Evolutionary conservation across 2,113 vertebrate species (phyloP).

Genomic region (Hydrolagus affinis): DNA sequence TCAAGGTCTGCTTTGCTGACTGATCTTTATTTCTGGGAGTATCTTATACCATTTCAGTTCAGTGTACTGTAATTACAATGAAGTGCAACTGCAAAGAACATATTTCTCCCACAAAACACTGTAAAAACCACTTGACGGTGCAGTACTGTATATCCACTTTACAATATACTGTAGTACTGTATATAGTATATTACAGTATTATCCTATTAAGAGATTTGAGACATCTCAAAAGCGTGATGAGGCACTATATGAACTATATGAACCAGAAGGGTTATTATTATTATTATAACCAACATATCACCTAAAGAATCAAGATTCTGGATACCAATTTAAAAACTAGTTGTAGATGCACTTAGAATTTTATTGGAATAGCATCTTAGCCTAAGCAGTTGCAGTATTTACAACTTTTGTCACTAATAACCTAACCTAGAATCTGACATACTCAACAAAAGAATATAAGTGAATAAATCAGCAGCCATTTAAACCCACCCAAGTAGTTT

Average conservation of each 20-base stretch:
- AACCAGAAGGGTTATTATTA: too few relatives aligned
- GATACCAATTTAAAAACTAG: too few relatives aligned
- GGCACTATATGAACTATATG: too few relatives aligned
- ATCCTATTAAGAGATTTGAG: too few relatives aligned
- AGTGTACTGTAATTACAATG: background rate
- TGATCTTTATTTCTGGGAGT: background rate
- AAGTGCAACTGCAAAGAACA: background rate
- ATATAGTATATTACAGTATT: too few relatives aligned
- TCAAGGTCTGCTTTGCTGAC: slow-evolving; percentile 9
- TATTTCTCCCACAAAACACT: background rate
- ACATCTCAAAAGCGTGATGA: too few relatives aligned
- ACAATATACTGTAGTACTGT: too few relatives aligned
- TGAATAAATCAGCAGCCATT: background rate
- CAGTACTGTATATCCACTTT: too few relatives aligned
- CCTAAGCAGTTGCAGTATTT: background rate
- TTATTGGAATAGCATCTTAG: background rate
- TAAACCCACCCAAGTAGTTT: background rate
- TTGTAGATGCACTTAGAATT: background rate
- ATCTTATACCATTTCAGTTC: background rate
- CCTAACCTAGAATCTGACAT: background rate
- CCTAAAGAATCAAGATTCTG: too few relatives aligned
- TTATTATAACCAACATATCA: too few relatives aligned
- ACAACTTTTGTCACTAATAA: background rate
- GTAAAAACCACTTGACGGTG: too few relatives aligned
- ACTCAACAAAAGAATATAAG: background rate